Conservation (phyloP, 2,113 vertebrate species). For the Dasyprocta punctata region DNA sequence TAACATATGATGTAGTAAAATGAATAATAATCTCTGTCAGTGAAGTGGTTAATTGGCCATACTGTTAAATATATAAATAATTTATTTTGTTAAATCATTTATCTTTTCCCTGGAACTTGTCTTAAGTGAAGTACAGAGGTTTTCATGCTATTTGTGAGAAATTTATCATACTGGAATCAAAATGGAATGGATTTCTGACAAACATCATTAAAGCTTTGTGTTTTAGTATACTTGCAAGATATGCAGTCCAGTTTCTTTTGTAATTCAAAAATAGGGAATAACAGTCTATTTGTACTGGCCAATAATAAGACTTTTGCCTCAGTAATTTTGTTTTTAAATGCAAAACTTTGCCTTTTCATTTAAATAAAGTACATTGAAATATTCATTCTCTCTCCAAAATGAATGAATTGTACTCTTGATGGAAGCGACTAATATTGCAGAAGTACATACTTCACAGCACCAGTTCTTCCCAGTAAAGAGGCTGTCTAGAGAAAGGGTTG, state of each 20-base stretch:
- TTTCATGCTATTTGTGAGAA: slow-evolving; percentile 82
- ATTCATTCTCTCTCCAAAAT: slow-evolving; percentile 75
- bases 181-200: slow-evolving; percentile 89
- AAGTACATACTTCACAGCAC: not conserved
- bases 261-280: slow-evolving; percentile 83
- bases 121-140: slow-evolving; percentile 81
- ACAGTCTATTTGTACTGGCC: slow-evolving; percentile 79
- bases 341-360: slow-evolving; percentile 78
- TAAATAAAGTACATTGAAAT: slow-evolving; percentile 77
- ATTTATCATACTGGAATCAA: slow-evolving; percentile 81
- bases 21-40: slow-evolving; percentile 86
- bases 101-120: slow-evolving; percentile 86
- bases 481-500: slow-evolving; percentile 6
- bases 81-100: slow-evolving; percentile 86
- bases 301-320: slow-evolving; percentile 66
- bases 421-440: slow-evolving; percentile 46
- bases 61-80: slow-evolving; percentile 86
- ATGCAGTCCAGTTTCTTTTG: slow-evolving; percentile 85
- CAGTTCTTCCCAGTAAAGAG: slow-evolving; percentile 12
- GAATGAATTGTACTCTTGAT: slow-evolving; percentile 78
- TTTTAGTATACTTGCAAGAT: slow-evolving; percentile 85
- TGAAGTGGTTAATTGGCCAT: slow-evolving; percentile 87
- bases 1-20: slow-evolving; percentile 84
- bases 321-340: slow-evolving; percentile 71
- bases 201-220: slow-evolving; percentile 87